Percentiles rank a stretch among this genome's conserved stretches.
Conservation (phyloP, 1,140 invertebrate genomes). For the Nasonia giraulti region DNA sequence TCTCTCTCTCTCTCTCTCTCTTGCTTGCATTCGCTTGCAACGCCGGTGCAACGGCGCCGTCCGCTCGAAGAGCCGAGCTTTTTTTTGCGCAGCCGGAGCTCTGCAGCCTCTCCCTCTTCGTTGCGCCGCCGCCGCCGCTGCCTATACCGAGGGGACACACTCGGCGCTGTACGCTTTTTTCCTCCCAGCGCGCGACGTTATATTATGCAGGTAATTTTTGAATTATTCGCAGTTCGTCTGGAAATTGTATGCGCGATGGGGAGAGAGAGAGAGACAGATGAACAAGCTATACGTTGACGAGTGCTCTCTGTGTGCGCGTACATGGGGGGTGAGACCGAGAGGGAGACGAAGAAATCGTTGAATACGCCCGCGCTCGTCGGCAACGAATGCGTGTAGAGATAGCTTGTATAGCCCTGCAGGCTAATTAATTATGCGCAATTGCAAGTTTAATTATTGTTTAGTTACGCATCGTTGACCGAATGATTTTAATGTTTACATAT, state of each 20-base stretch:
- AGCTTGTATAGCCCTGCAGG: neutral
- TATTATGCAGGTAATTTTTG: constrained; percentile 54
- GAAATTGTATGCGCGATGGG: constrained; percentile 23
- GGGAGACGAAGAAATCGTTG: constrained; percentile 30
- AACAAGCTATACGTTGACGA: neutral
- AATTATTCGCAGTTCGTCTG: constrained; percentile 47
- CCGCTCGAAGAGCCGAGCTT: constrained; percentile 7
- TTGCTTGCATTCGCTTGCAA: constrained; percentile 49
- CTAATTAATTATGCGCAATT: constrained; percentile 46
- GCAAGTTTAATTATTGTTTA: constrained; percentile 48
- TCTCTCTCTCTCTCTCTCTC: constrained; percentile 7
- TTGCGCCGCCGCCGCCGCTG: neutral
- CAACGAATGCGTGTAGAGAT: neutral
- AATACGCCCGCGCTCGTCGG: neutral
- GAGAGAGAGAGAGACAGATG: constrained; percentile 4
- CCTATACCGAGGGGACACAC: neutral
- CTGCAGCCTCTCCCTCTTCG: neutral
- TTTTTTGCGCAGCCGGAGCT: constrained; percentile 20
- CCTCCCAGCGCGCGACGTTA: constrained; percentile 31
- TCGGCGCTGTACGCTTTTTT: neutral
- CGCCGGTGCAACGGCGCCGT: constrained; percentile 24
- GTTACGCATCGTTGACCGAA: constrained; percentile 25
- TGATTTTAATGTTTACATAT: constrained; percentile 41
- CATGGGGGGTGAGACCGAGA: neutral
- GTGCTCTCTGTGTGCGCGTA: neutral